phyloP scores from a whole-genome alignment of 2,888 invertebrate genomes.

The Lymantria monacha region DNA sequence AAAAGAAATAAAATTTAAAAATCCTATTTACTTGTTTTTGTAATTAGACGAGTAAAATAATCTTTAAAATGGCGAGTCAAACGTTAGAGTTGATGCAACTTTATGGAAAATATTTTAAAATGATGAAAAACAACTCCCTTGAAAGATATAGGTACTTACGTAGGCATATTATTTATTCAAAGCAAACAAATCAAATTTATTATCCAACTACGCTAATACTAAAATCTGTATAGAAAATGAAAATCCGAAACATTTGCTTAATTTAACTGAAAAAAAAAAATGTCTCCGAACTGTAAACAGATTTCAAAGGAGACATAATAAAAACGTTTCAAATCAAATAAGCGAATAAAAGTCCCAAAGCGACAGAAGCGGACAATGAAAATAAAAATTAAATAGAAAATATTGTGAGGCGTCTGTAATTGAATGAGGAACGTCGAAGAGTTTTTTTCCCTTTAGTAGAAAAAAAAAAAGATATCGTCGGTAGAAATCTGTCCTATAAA shows the following conservation, averaged over 20 bases:
- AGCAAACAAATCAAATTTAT: no score
- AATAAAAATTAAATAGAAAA: conserved; percentile 76
- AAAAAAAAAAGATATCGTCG: conserved; percentile 41
- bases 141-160: no score
- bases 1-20: no score
- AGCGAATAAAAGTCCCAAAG: conserved; percentile 46
- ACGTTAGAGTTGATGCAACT: no score
- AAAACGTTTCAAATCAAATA: conserved; percentile 52
- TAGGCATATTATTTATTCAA: no score
- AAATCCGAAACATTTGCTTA: neutral
- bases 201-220: neutral
- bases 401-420: conserved; percentile 71
- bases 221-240: neutral
- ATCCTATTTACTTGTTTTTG: no score
- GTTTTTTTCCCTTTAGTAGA: conserved; percentile 33
- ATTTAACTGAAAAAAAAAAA: conserved; percentile 1
- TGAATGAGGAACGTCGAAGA: conserved; percentile 60
- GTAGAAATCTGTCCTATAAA: conserved; percentile 55
- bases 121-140: no score
- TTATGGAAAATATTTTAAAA: no score
- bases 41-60: no score
- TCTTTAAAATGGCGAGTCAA: no score
- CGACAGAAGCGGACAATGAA: conserved; percentile 58
- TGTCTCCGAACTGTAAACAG: conserved; percentile 12
- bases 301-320: conserved; percentile 23